These are phyloP conservation scores for Polyodon spathula DNA, from an alignment of 2,113 vertebrate genomes.

Conservation along the genomic window DNA sequence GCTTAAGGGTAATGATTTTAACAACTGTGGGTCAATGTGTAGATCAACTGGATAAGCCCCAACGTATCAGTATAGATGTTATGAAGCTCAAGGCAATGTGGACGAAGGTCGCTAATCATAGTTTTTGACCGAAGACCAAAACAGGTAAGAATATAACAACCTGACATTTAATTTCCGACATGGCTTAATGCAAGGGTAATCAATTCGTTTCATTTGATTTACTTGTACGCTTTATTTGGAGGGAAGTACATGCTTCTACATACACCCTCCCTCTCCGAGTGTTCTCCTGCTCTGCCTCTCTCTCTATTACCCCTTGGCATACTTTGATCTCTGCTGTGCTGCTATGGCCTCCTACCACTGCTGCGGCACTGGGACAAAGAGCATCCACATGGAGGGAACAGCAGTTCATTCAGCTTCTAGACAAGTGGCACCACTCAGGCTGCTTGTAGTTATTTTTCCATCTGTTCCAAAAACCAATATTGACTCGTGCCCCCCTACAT, in stretches of 20 bases:
- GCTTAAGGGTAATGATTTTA: too few species aligned
- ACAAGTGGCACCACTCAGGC: slow-evolving; percentile 32
- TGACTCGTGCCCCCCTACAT: slow-evolving; percentile 24
- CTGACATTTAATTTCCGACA: too few species aligned
- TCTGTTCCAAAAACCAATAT: slow-evolving; percentile 12
- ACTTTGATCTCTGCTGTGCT: slow-evolving; percentile 39
- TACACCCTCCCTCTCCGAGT: neutral
- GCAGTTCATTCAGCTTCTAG: slow-evolving; percentile 12
- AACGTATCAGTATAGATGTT: too few species aligned
- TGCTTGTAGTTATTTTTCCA: slow-evolving; percentile 8
- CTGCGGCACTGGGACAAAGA: slow-evolving; percentile 21
- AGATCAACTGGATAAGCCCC: too few species aligned
- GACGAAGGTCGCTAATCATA: too few species aligned
- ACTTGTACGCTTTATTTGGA: neutral
- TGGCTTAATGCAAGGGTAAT: neutral
- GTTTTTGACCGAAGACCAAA: too few species aligned
- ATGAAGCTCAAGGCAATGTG: too few species aligned
- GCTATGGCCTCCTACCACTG: slow-evolving; percentile 30
- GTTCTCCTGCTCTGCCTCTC: slow-evolving; percentile 8
- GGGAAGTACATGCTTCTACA: neutral
- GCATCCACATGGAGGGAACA: slow-evolving; percentile 15
- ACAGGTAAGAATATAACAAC: too few species aligned
- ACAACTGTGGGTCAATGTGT: too few species aligned
- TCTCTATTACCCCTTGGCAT: slow-evolving; percentile 13
- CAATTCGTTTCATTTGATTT: slow-evolving; percentile 2